These are phyloP conservation scores for Torymus aiolomorphi DNA, from an alignment of 2,888 invertebrate species.

Conservation along the genomic window DNA sequence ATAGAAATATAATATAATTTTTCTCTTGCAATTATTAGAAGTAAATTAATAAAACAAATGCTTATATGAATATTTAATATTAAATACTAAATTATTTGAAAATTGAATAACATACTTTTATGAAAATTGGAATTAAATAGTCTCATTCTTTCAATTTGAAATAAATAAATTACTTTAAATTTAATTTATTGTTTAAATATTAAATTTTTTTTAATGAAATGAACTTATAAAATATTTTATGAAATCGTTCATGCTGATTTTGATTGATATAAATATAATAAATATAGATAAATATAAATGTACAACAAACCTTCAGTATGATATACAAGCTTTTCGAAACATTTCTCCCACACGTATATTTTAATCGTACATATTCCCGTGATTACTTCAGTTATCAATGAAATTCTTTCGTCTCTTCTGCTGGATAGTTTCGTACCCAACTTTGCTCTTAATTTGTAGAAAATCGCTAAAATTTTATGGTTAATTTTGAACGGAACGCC, in stretches of 20 bases:
- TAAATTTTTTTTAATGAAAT: no score
- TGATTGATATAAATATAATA: no score
- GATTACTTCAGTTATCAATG: conserved; percentile 89
- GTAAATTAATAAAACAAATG: background rate
- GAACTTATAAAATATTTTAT: background rate
- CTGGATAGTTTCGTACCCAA: conserved; percentile 75
- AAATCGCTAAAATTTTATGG: conserved; percentile 28
- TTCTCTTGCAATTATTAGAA: background rate
- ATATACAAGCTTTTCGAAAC: conserved; percentile 83
- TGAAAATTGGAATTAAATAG: no score
- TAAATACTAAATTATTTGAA: no score
- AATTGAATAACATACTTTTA: no score
- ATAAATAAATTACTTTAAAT: no score
- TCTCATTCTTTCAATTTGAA: no score
- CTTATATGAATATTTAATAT: no score
- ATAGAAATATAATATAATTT: no score
- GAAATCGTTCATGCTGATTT: no score
- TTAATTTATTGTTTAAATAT: no score
- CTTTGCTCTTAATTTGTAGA: conserved; percentile 75
- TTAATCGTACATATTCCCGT: conserved; percentile 88
- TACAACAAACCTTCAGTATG: conserved; percentile 80
- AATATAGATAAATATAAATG: conserved; percentile 24
- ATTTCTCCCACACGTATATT: conserved; percentile 91
- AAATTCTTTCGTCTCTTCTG: conserved; percentile 83
- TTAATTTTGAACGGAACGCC: background rate